A percentile compares a stretch with the other conserved stretches of the same genome.
These are phyloP conservation scores for Campopleginae sp. DNA, from an alignment of 2,888 invertebrate genomes.

Conservation along the genomic window DNA sequence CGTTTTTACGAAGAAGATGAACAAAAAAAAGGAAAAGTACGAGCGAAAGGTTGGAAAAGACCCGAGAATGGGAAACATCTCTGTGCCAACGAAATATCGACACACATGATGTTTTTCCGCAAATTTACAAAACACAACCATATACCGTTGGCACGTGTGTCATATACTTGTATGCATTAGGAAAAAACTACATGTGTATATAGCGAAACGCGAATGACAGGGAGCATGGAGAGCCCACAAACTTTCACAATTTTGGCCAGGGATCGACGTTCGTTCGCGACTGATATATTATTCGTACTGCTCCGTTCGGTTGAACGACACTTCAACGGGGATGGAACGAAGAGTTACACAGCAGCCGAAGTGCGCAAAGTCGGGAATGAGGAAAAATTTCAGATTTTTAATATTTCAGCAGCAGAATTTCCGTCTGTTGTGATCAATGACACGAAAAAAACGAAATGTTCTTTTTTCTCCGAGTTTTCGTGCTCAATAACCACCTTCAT, in stretches of 20 bases:
- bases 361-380: neutral
- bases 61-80: slow-evolving; percentile 20
- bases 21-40: slow-evolving; percentile 36
- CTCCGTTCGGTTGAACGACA: slow-evolving; percentile 65
- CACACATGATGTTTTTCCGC: slow-evolving; percentile 35
- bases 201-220: slow-evolving; percentile 9
- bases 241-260: slow-evolving; percentile 76
- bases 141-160: slow-evolving; percentile 2
- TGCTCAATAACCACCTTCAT: neutral
- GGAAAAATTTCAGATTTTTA: neutral
- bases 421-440: neutral
- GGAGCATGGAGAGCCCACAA: slow-evolving; percentile 60
- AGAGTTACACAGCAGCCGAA: neutral
- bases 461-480: neutral
- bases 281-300: slow-evolving; percentile 75
- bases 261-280: slow-evolving; percentile 69
- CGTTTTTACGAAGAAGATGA: slow-evolving; percentile 5
- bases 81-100: slow-evolving; percentile 65
- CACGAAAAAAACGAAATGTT: neutral
- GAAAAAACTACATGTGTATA: slow-evolving; percentile 13
- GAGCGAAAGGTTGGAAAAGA: slow-evolving; percentile 12
- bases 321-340: slow-evolving; percentile 31
- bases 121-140: slow-evolving; percentile 29
- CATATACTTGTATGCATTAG: neutral
- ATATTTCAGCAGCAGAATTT: neutral